Evolutionary conservation across 2,113 vertebrate species (phyloP).

Genomic region (Gopherus evgoodei): DNA sequence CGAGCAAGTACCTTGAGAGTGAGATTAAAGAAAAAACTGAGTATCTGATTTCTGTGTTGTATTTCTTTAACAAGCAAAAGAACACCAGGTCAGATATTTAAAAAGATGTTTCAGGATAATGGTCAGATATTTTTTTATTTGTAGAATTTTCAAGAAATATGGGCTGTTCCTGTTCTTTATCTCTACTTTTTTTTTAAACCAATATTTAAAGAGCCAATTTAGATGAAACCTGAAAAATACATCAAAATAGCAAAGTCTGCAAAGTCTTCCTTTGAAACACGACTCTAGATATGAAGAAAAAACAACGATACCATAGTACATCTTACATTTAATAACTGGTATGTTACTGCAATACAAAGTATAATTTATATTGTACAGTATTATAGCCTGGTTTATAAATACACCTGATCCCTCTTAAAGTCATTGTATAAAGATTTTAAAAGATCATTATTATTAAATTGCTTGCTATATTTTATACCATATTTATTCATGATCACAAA

Average conservation of each 20-base stretch:
- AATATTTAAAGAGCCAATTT: not conserved
- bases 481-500: not conserved
- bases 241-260: not conserved
- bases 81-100: constrained; percentile 17
- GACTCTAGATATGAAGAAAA: constrained; percentile 1
- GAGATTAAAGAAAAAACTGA: constrained; percentile 20
- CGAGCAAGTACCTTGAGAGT: constrained; percentile 25
- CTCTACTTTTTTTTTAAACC: constrained; percentile 56
- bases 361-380: not conserved
- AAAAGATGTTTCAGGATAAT: constrained; percentile 46
- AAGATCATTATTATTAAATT: not conserved
- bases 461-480: not conserved
- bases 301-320: not conserved
- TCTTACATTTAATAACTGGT: not conserved
- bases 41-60: constrained; percentile 28
- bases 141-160: not conserved
- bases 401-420: not conserved
- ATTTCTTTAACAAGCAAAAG: constrained; percentile 30
- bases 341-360: fast-evolving
- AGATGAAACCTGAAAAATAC: not conserved
- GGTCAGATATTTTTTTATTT: constrained; percentile 41
- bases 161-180: constrained; percentile 32
- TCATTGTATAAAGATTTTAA: not conserved
- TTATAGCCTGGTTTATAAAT: not conserved
- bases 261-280: constrained; percentile 14